Evolutionary conservation across 2,797 vertebrate genomes (phyloP).

Genomic region (Eospalax fontanierii): DNA sequence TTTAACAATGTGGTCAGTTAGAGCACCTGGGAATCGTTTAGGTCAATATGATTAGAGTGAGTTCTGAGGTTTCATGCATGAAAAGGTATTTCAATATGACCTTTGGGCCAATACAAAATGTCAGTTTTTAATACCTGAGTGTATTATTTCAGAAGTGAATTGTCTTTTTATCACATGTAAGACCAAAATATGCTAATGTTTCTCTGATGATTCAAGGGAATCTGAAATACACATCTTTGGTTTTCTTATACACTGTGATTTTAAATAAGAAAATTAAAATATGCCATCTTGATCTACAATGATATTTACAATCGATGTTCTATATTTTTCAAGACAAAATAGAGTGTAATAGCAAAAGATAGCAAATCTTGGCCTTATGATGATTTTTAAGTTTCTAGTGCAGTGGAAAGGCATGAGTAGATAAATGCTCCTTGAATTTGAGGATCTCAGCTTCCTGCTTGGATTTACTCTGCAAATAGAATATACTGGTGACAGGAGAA

Average conservation of each 20-base stretch:
- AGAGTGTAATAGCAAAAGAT: background rate
- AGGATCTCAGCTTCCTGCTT: background rate
- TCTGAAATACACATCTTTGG: conserved; percentile 60
- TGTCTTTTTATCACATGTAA: conserved; percentile 70
- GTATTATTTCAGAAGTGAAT: conserved; percentile 70
- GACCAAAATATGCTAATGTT: conserved; percentile 46
- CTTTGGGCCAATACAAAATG: conserved; percentile 59
- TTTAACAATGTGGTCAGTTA: background rate
- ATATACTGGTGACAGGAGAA: background rate
- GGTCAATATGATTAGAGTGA: conserved; percentile 39
- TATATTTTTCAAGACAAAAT: conserved; percentile 14
- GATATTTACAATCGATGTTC: background rate
- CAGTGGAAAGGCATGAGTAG: background rate
- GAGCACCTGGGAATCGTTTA: background rate
- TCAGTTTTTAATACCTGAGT: conserved; percentile 73
- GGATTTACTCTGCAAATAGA: background rate
- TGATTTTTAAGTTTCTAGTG: background rate
- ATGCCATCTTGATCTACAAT: background rate
- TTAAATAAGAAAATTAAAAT: conserved; percentile 10
- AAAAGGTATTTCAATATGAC: conserved; percentile 32
- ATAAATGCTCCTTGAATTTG: background rate
- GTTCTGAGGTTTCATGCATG: conserved; percentile 35
- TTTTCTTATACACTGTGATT: conserved; percentile 66
- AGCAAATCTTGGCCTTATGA: background rate
- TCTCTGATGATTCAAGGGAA: conserved; percentile 67